phyloP scores from a whole-genome alignment of 2,797 vertebrate genomes.

The Peromyscus melanophrys region DNA sequence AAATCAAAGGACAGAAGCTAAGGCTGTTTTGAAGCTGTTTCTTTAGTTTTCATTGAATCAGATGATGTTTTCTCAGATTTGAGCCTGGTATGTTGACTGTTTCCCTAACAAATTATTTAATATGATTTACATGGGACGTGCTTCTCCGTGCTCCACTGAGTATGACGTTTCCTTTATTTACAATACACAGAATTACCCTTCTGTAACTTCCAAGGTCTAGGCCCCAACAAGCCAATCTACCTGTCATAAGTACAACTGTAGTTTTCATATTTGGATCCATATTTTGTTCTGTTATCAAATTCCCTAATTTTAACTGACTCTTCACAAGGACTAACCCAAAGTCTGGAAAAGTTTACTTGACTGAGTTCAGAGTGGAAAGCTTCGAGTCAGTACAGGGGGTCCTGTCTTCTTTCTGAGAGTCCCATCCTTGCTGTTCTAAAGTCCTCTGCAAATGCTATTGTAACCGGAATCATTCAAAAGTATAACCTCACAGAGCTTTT shows the following conservation, averaged over 20 bases:
- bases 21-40: slow-evolving; percentile 6
- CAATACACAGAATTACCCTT: background rate
- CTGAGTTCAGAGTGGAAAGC: background rate
- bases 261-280: background rate
- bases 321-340: background rate
- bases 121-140: background rate
- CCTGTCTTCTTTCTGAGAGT: background rate
- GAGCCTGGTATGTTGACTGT: background rate
- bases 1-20: slow-evolving; percentile 27
- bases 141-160: background rate
- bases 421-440: background rate
- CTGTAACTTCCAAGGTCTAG: background rate
- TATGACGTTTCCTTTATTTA: background rate
- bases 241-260: background rate
- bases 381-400: background rate
- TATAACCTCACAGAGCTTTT: background rate
- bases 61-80: background rate
- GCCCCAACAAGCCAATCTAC: background rate
- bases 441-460: background rate
- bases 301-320: background rate
- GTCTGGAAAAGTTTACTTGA: background rate
- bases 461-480: background rate
- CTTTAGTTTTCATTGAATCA: slow-evolving; percentile 21
- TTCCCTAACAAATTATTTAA: background rate
- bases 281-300: background rate